Conservation (phyloP, 2,888 invertebrate species). For the Pelosia muscerda region DNA sequence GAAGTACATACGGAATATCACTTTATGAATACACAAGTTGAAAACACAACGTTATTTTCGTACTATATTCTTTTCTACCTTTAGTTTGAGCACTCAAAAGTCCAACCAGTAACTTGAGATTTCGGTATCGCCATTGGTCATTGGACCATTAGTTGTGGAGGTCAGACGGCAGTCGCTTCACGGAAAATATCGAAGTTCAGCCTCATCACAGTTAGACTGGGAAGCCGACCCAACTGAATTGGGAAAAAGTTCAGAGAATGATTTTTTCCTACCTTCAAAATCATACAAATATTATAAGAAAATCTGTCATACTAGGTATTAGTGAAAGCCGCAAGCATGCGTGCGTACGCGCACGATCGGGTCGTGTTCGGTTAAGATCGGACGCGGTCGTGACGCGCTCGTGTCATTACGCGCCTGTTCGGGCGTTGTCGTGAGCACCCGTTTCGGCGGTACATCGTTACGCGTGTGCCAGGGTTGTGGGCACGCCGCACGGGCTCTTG, state of each 20-base stretch:
- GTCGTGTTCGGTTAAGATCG: slow-evolving; percentile 53
- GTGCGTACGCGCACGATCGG: slow-evolving; percentile 47
- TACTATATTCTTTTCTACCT: too few species aligned
- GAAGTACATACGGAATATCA: too few species aligned
- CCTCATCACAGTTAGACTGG: too few species aligned
- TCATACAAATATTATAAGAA: slow-evolving; percentile 15
- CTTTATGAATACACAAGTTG: background rate
- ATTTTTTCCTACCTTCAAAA: background rate
- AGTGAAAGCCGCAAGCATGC: slow-evolving; percentile 23
- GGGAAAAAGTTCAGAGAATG: too few species aligned
- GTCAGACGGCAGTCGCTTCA: too few species aligned
- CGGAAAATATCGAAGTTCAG: too few species aligned
- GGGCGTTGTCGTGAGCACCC: slow-evolving; percentile 54
- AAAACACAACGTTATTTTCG: too few species aligned
- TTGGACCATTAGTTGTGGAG: too few species aligned
- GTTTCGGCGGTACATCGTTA: slow-evolving; percentile 50
- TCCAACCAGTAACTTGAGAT: too few species aligned
- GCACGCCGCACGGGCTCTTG: background rate
- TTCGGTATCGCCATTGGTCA: too few species aligned
- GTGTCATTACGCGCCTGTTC: slow-evolving; percentile 56
- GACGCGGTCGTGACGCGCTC: slow-evolving; percentile 55
- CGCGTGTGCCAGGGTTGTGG: slow-evolving; percentile 29
- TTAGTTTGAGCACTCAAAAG: too few species aligned
- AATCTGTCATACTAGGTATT: slow-evolving; percentile 39
- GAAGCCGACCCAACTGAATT: too few species aligned